Conservation (phyloP, 2,888 invertebrate species). For the Meandrusa payeni region DNA sequence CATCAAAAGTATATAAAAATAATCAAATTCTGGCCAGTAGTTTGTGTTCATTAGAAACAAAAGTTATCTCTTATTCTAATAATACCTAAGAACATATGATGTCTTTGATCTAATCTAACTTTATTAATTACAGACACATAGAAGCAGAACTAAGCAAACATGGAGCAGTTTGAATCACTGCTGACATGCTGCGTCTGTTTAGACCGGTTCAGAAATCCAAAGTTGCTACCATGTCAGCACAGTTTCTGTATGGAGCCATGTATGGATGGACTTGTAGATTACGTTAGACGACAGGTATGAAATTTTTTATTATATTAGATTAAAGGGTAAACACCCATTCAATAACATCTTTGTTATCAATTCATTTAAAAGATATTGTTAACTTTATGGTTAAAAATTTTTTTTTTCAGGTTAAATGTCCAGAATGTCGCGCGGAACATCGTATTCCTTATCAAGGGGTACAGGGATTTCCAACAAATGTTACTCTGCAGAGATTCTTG, state of each 20-base stretch:
- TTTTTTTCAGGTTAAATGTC: constrained; percentile 91
- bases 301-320: neutral
- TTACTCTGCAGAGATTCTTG: constrained; percentile 95
- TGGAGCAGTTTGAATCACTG: constrained; percentile 98
- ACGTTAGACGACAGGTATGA: constrained; percentile 92
- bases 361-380: neutral
- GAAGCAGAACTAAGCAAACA: constrained; percentile 59
- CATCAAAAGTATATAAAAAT: no score
- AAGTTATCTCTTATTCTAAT: no score
- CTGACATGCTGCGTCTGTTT: constrained; percentile 99
- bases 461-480: constrained; percentile 97
- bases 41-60: no score
- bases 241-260: constrained; percentile 99
- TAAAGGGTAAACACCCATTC: no score
- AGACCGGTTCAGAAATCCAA: constrained; percentile 98
- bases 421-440: constrained; percentile 98
- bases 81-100: no score
- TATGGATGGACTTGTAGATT: constrained; percentile 97
- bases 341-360: neutral
- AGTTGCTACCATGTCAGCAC: constrained; percentile 99
- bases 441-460: constrained; percentile 97
- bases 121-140: constrained; percentile 65
- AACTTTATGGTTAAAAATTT: neutral
- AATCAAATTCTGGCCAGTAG: no score
- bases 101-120: no score